These are phyloP conservation scores for Cylas formicarius DNA, from an alignment of 1,140 invertebrate species.

Conservation along the genomic window DNA sequence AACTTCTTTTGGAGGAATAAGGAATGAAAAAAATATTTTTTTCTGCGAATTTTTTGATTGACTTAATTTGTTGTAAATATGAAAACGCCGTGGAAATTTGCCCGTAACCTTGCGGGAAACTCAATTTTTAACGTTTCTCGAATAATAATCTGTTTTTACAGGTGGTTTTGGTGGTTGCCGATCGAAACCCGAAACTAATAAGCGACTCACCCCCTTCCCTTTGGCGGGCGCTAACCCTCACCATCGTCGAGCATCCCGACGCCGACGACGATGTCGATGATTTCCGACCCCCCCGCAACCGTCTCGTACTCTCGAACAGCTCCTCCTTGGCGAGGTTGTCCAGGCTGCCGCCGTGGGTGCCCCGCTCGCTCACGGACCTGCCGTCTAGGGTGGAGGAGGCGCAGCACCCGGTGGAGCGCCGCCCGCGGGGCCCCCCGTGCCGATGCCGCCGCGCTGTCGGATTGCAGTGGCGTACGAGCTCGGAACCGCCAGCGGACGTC, in stretches of 20 bases:
- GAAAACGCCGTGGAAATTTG: no score
- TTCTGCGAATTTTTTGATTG: no score
- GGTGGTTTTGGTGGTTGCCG: no score
- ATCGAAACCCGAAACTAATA: neutral
- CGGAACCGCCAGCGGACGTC: slow-evolving; percentile 36
- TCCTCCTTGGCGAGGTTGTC: slow-evolving; percentile 49
- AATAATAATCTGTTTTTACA: no score
- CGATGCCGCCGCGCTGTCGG: slow-evolving; percentile 31
- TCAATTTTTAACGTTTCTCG: no score
- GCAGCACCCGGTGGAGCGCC: slow-evolving; percentile 30
- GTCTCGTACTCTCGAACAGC: slow-evolving; percentile 28
- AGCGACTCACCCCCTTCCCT: slow-evolving; percentile 56
- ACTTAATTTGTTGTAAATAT: no score
- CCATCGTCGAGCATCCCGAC: slow-evolving; percentile 20
- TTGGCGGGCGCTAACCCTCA: slow-evolving; percentile 50
- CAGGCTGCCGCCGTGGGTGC: slow-evolving; percentile 48
- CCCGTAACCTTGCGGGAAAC: no score
- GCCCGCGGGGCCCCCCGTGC: slow-evolving; percentile 32
- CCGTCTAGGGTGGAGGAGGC: slow-evolving; percentile 12
- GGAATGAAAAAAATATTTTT: no score
- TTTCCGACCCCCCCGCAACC: slow-evolving; percentile 12
- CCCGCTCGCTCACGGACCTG: slow-evolving; percentile 17
- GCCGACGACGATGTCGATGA: slow-evolving; percentile 17
- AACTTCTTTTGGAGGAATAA: no score
- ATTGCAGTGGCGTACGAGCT: slow-evolving; percentile 37